A percentile compares a stretch with the other conserved stretches of the same genome.
Evolutionary conservation across 1,140 invertebrate genomes (phyloP).

Genomic region (Drosophila miranda): DNA sequence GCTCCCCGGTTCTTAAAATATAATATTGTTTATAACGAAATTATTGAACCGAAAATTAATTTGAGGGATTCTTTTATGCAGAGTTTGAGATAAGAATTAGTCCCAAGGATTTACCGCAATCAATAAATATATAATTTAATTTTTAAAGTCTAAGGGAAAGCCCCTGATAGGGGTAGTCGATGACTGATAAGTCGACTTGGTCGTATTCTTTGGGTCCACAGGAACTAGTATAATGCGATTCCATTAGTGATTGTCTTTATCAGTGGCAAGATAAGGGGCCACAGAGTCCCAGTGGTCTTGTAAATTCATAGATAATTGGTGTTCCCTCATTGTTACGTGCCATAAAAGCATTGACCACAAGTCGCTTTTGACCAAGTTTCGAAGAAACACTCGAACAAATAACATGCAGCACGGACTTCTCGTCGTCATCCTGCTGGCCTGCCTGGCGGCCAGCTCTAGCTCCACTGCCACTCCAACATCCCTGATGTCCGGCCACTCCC

Average conservation of each 20-base stretch:
- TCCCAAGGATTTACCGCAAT: too few relatives aligned
- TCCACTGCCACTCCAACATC: constrained; percentile 14
- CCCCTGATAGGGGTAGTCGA: too few relatives aligned
- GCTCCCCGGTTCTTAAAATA: not conserved
- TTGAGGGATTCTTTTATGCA: too few relatives aligned
- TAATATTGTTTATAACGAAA: not conserved
- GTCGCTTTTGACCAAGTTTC: constrained; percentile 27
- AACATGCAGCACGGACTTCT: constrained; percentile 24
- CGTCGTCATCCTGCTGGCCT: constrained; percentile 30
- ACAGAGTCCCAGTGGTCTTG: not conserved
- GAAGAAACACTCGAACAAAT: constrained; percentile 27
- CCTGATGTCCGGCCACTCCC: constrained; percentile 30
- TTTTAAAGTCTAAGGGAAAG: too few relatives aligned
- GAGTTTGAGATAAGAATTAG: too few relatives aligned
- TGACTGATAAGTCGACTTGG: too few relatives aligned
- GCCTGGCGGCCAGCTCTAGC: constrained; percentile 9
- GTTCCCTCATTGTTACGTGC: not conserved
- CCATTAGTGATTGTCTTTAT: constrained; percentile 27
- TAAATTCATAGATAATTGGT: not conserved
- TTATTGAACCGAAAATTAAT: not conserved
- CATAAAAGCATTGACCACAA: constrained; percentile 25
- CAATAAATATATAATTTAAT: too few relatives aligned
- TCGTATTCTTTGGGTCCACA: not conserved
- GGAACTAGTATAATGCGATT: constrained; percentile 10
- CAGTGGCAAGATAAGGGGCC: constrained; percentile 14